Percentiles rank a stretch among this genome's conserved stretches.
Conservation (phyloP, 1,140 invertebrate species). For the Zaprionus vittiger region DNA sequence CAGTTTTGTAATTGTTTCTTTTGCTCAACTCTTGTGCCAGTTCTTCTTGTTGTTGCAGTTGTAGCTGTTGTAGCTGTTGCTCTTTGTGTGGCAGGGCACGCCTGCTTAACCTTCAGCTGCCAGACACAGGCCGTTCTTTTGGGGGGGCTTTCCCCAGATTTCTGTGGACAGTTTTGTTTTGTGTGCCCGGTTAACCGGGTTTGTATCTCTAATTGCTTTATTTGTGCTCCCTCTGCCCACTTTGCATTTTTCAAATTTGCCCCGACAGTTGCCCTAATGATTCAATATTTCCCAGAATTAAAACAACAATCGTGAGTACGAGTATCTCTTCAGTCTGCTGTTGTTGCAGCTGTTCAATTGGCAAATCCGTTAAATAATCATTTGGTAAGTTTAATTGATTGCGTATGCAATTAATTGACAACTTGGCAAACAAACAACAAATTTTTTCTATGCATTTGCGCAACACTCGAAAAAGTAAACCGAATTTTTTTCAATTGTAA, state of each 20-base stretch:
- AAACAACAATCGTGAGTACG: not conserved
- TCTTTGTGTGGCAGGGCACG: conserved; percentile 41
- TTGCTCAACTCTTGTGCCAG: conserved; percentile 29
- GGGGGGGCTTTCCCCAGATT: not conserved
- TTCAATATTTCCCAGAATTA: not conserved
- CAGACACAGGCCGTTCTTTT: conserved; percentile 45
- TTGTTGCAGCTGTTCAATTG: not conserved
- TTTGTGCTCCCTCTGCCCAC: conserved; percentile 5
- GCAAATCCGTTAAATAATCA: conserved; percentile 24
- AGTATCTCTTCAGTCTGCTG: not conserved
- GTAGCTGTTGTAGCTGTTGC: conserved; percentile 36
- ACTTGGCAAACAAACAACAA: not conserved
- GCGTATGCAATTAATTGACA: conserved; percentile 27
- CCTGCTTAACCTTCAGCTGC: conserved; percentile 72
- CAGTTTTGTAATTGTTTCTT: conserved; percentile 82
- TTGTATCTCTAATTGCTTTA: conserved; percentile 44
- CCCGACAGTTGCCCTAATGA: not conserved
- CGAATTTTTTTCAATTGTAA: not conserved
- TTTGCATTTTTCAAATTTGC: conserved; percentile 5
- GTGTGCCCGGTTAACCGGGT: conserved; percentile 26
- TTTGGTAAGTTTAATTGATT: conserved; percentile 32
- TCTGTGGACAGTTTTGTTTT: conserved; percentile 27
- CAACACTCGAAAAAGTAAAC: not conserved
- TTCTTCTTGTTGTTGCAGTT: conserved; percentile 32
- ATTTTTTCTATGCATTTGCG: not conserved